Evolutionary conservation across 2,113 vertebrate genomes (phyloP).

Genomic region (Bujurquina vittata): DNA sequence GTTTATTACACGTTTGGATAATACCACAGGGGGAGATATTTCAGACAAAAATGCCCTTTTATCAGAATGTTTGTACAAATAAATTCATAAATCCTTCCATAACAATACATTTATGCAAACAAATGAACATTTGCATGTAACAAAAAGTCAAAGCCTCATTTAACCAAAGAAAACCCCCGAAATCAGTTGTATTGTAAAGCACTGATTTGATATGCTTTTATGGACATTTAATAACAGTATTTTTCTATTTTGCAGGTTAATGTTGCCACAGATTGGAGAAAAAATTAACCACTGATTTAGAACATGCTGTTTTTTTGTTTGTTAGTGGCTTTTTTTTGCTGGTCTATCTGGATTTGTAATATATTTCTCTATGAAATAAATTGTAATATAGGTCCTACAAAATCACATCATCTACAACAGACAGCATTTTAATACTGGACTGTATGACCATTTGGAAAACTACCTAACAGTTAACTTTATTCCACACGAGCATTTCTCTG

Average conservation of each 20-base stretch:
- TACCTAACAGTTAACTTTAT: not conserved
- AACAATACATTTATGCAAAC: not conserved
- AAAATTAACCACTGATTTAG: not conserved
- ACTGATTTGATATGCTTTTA: not conserved
- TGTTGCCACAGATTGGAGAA: not conserved
- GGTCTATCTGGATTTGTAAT: not conserved
- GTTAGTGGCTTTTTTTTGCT: too few relatives aligned
- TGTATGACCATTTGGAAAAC: not conserved
- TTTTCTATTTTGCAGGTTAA: too few relatives aligned
- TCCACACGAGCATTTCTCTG: not conserved
- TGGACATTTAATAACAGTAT: not conserved
- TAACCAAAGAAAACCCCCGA: not conserved
- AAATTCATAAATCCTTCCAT: not conserved
- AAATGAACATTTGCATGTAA: not conserved
- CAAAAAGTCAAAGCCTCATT: not conserved
- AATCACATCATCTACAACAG: not conserved
- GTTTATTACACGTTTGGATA: not conserved
- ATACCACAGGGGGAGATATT: not conserved
- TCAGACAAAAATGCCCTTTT: not conserved
- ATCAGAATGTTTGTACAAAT: not conserved
- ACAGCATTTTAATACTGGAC: not conserved
- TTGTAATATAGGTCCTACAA: not conserved
- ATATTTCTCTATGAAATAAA: not conserved
- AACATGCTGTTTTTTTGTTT: not conserved
- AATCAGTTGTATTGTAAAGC: not conserved